These are phyloP conservation scores for Cyanoliseus patagonus DNA, from an alignment of 2,113 vertebrate genomes.

Conservation along the genomic window DNA sequence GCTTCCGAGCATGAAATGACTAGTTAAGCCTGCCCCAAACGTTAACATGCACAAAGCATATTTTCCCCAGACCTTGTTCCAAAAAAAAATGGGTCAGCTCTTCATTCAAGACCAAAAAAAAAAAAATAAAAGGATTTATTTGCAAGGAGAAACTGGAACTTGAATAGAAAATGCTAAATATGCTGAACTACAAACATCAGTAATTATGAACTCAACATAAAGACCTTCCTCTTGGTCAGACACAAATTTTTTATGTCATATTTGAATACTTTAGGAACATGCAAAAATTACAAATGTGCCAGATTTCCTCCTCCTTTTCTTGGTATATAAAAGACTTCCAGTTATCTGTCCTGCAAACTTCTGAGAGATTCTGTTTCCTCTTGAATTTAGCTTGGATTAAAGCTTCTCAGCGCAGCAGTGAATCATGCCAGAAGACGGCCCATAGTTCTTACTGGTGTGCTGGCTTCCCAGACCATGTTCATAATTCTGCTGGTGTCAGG, in stretches of 20 bases:
- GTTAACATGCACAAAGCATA: background rate
- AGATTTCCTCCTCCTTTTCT: background rate
- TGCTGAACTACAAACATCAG: background rate
- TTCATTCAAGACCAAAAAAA: background rate
- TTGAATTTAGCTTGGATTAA: background rate
- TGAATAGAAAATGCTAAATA: background rate
- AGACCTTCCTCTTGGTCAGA: background rate
- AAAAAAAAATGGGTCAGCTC: background rate
- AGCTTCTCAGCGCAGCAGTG: background rate
- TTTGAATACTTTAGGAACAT: background rate
- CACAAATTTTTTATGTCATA: background rate
- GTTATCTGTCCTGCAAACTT: background rate
- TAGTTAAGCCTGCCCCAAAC: background rate
- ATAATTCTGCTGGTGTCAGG: background rate
- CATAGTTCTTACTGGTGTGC: background rate
- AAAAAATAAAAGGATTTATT: background rate
- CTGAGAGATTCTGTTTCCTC: background rate
- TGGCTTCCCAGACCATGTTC: background rate
- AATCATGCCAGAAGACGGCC: background rate
- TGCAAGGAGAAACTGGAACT: background rate
- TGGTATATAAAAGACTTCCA: background rate
- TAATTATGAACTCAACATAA: background rate
- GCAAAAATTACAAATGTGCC: background rate
- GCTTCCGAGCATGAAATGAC: background rate
- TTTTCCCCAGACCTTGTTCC: background rate